phyloP scores from a whole-genome alignment of 1,140 invertebrate species.

The Melitaea cinxia region DNA sequence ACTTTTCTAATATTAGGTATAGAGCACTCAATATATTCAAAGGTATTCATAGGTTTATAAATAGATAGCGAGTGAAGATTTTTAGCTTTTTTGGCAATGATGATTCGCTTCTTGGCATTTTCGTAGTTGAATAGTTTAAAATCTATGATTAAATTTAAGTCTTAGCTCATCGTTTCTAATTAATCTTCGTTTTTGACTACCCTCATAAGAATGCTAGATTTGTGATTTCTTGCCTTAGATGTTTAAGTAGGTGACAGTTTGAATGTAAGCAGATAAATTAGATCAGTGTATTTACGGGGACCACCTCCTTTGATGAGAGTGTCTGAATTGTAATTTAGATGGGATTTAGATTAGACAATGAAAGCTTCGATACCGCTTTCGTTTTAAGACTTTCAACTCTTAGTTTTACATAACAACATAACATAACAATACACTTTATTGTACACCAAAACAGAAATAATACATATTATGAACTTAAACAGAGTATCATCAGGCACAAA shows the following conservation, averaged over 20 bases:
- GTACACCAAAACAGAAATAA: no score
- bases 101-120: slow-evolving; percentile 67
- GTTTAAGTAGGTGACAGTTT: slow-evolving; percentile 55
- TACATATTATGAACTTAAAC: no score
- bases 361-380: slow-evolving; percentile 64
- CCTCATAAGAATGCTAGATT: slow-evolving; percentile 69
- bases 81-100: slow-evolving; percentile 77
- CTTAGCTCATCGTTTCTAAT: slow-evolving; percentile 35
- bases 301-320: slow-evolving; percentile 68
- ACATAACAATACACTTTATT: no score
- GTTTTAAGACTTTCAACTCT: slow-evolving; percentile 63
- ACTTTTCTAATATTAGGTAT: slow-evolving; percentile 56
- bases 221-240: slow-evolving; percentile 71
- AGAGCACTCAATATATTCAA: slow-evolving; percentile 65
- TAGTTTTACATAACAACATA: no score
- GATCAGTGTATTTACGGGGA: slow-evolving; percentile 64
- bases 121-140: slow-evolving; percentile 66
- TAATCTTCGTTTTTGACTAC: slow-evolving; percentile 56
- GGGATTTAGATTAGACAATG: slow-evolving; percentile 46
- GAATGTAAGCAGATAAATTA: slow-evolving; percentile 57
- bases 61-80: slow-evolving; percentile 49
- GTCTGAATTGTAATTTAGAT: slow-evolving; percentile 62
- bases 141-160: slow-evolving; percentile 56
- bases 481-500: no score
- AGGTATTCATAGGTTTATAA: slow-evolving; percentile 53